These are phyloP conservation scores for Synanceia verrucosa DNA, from an alignment of 2,797 vertebrate genomes.

Conservation along the genomic window DNA sequence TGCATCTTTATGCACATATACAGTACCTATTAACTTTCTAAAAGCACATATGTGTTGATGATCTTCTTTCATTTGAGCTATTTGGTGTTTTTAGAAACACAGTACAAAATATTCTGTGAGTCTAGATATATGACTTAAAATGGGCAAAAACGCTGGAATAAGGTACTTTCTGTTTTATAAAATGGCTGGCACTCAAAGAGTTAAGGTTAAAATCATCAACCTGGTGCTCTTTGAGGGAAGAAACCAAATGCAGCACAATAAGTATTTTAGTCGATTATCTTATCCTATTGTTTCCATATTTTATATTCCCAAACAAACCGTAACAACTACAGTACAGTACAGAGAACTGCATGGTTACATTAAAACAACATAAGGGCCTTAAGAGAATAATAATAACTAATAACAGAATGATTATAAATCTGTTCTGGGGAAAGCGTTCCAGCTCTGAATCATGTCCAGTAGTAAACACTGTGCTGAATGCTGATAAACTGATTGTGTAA, in stretches of 20 bases:
- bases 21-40: neutral
- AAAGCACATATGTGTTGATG: neutral
- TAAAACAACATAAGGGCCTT: neutral
- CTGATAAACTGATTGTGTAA: conserved; percentile 32
- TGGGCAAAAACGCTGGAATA: too few species aligned
- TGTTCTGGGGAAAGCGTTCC: neutral
- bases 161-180: too few species aligned
- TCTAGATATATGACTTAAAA: too few species aligned
- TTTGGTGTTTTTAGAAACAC: too few species aligned
- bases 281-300: neutral
- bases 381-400: neutral
- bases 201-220: too few species aligned
- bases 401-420: neutral
- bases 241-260: too few species aligned
- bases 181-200: too few species aligned
- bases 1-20: neutral
- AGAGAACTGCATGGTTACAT: neutral
- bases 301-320: neutral
- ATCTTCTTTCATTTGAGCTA: too few species aligned
- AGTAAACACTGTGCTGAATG: conserved; percentile 10
- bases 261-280: too few species aligned
- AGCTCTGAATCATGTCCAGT: conserved; percentile 17
- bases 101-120: too few species aligned
- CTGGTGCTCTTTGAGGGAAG: too few species aligned
- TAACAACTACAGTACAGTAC: neutral